Conservation (phyloP, 1,140 invertebrate species). For the Agraylea sexmaculata region DNA sequence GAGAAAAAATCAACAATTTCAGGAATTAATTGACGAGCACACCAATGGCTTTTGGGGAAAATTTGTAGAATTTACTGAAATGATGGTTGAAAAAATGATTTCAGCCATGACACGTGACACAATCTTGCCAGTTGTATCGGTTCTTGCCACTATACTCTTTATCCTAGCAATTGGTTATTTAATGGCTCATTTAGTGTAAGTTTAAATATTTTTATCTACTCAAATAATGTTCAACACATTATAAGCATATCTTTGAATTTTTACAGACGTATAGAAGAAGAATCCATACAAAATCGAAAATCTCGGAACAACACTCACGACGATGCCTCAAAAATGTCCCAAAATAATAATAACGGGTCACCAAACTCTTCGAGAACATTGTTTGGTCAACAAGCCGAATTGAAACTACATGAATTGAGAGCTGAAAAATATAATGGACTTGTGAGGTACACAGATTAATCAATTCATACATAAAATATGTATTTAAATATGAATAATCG, state of each 20-base stretch:
- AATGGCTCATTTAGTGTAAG: conserved; percentile 79
- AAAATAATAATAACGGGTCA: conserved; percentile 35
- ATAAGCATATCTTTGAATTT: conserved; percentile 5
- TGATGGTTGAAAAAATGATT: conserved; percentile 61
- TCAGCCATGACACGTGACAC: conserved; percentile 70
- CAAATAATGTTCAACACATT: neutral
- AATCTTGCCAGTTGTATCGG: conserved; percentile 67
- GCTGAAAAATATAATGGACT: conserved; percentile 94
- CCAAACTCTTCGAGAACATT: conserved; percentile 18
- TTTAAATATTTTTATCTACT: conserved; percentile 18
- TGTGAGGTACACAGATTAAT: conserved; percentile 45
- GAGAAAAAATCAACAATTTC: conserved; percentile 19
- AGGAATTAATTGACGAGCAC: conserved; percentile 65
- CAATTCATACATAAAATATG: neutral
- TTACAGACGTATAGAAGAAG: conserved; percentile 64
- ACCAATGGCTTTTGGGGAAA: conserved; percentile 59
- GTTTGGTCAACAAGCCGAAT: conserved; percentile 43
- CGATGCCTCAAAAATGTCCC: conserved; percentile 11
- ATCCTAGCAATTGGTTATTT: conserved; percentile 74
- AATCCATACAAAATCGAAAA: conserved; percentile 54
- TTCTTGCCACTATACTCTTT: conserved; percentile 67
- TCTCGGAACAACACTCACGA: conserved; percentile 28
- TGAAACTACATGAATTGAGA: conserved; percentile 81
- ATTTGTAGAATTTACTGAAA: conserved; percentile 51
- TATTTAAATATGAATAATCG: neutral